Evolutionary conservation across 2,888 invertebrate species (phyloP), one percentile per base, ranked within the genome.

Genomic region (Ectemnius lituratus): DNA sequence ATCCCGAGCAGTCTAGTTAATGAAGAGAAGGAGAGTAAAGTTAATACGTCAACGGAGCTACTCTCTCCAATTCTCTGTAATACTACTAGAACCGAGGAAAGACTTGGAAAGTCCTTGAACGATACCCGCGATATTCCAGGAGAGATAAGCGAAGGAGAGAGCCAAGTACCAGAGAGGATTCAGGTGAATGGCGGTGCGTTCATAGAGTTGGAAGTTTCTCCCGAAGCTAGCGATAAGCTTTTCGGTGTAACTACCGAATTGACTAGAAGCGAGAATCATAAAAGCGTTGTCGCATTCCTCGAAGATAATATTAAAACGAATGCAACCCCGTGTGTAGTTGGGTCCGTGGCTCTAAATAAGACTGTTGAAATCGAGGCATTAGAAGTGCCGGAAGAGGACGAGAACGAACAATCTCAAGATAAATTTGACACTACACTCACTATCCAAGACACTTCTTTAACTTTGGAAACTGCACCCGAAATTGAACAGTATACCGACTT

Each of bases 401-500:
- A 14, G 13, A 16, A 52, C 1, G 52, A 52, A 1, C 52, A 14
- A n/a, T 16, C 52, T 2, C 52, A 52, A 52, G 76, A 71, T 2
- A 66, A 66, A 23, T 62, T 83, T 57, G 73, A 76, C 6, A 46
- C 52, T 16, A 83, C 83, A 5, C 66, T 78, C 14, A 76, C 59
- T 8, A 61, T 81, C 4, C 46, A 81, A 13, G 68, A 81, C 57
- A 37, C 13, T 52, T 69, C 49, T 1, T 23, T 76, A 37, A 67
- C 37, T 20, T 58, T 56, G 2, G 67, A 73, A 18, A 5, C 65
- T 52, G 57, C n/a, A 47, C 11, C 18, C 2, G 76, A 76, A 23
- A 46, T 61, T 2, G 81, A 80, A 18, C 74, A 82, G 3, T 88
- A 86, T 73, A 73, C 81, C 14, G 75, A 84, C 14, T 89, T 89